These are phyloP conservation scores for Globia sparganii DNA, from an alignment of 2,888 invertebrate genomes.

Conservation along the genomic window DNA sequence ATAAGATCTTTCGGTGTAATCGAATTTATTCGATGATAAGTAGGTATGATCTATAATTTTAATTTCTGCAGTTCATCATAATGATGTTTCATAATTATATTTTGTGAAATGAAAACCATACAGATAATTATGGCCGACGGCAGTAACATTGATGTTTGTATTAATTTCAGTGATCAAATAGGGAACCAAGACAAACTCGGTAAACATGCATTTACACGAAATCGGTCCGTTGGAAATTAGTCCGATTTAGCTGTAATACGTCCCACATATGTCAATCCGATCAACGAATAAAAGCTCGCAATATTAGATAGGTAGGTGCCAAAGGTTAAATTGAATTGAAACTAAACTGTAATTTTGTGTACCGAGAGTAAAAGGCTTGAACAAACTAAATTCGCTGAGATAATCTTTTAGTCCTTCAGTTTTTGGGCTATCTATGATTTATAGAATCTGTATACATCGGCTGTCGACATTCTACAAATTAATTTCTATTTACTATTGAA, in stretches of 20 bases:
- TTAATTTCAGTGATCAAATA: neutral
- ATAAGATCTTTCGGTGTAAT: neutral
- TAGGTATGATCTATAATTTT: neutral
- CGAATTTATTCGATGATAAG: neutral
- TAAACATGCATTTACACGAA: neutral
- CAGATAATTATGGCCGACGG: neutral
- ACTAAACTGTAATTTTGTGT: constrained; percentile 30
- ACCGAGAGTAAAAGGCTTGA: neutral
- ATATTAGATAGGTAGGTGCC: neutral
- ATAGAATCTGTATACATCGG: neutral
- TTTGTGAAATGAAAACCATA: neutral
- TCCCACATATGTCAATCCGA: constrained; percentile 22
- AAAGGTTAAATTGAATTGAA: constrained; percentile 17
- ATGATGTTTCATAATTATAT: neutral
- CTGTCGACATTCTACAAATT: neutral
- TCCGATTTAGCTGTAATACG: neutral
- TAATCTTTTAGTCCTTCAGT: constrained; percentile 10
- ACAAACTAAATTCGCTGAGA: constrained; percentile 29
- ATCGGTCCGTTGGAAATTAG: constrained; percentile 5
- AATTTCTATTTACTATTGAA: constrained; percentile 4
- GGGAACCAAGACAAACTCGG: neutral
- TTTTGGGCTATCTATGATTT: constrained; percentile 7
- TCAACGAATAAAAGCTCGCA: constrained; percentile 28
- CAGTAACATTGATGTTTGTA: neutral
- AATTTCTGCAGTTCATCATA: neutral